Evolutionary conservation across 2,797 vertebrate species (phyloP), one percentile per base, ranked within the genome.

Genomic region (Pseudochaenichthys georgianus): DNA sequence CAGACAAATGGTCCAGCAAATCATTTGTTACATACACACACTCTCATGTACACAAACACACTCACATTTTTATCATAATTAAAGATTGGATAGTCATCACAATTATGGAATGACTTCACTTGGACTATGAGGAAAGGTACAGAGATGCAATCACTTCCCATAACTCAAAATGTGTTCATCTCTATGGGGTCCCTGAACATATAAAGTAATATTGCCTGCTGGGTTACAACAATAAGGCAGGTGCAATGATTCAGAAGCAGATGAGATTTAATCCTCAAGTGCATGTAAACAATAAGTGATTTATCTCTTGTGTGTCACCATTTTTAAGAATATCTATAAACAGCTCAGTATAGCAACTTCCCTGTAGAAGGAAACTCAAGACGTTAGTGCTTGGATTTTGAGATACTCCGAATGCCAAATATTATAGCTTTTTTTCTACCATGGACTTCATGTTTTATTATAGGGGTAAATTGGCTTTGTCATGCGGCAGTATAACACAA

Each of bases 1-100:
- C 34, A 80, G 75, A 74, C 55, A 75, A 78, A 85, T 21, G 9
- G 45, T 13, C 71, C 41, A 28, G 50, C 2, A 64, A 80, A 61
- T 80, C 52, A 58, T 68, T 60, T 11, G 51, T 28, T 17, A 3
- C 23, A 46, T 13, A 0, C 5, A 38, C 47, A 9, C 61, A 41
- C 23, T 3, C 60, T 41, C 48, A 41, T 57, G 38, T 17, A 57
- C 64, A 17, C 53, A 34, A 45, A 23, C 60, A 15, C 46, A 45
- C 34, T 17, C 54, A 45, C 53, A 21, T 16, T 15, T 53, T 23
- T 2, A 59, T 42, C 11, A 34, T 60, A 31, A 48, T 48, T 23
- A 43, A 50, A 57, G 3, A 63, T 28, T 48, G 31, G n/a, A 42
- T 1, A 46, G 12, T 57, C 41, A 71, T 46, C 38, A 23, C 28